phyloP scores from a whole-genome alignment of 1,140 invertebrate species.

The Conus betulinus region DNA sequence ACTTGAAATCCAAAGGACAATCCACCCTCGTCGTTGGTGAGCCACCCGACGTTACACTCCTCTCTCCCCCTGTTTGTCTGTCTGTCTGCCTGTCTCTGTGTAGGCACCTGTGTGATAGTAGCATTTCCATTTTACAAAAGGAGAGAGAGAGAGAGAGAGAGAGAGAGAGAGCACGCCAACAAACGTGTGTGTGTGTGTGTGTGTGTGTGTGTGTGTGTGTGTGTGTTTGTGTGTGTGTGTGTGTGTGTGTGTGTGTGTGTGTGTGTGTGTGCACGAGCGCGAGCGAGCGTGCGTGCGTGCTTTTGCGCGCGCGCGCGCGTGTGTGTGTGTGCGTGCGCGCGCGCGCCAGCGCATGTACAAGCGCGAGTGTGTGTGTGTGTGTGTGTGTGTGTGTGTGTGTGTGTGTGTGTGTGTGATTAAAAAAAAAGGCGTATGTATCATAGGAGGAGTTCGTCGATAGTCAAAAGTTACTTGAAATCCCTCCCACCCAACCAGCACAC shows the following conservation, averaged over 20 bases:
- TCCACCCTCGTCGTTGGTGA: constrained; percentile 23
- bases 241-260: constrained; percentile 1
- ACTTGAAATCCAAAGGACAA: constrained; percentile 23
- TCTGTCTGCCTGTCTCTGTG: neutral
- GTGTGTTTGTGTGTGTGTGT: neutral
- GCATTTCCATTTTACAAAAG: no score
- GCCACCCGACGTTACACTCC: neutral
- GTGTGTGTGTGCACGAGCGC: neutral
- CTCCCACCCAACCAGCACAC: no score
- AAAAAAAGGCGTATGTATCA: no score
- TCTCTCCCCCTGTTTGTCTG: neutral
- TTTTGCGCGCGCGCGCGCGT: neutral
- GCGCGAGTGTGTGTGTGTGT: neutral
- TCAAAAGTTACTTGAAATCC: no score
- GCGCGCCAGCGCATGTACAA: no score
- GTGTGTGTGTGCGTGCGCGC: neutral
- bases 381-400: neutral
- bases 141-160: no score
- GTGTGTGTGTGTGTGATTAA: neutral
- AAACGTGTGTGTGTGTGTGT: neutral
- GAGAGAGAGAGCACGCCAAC: no score
- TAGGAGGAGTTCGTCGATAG: no score
- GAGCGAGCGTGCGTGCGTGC: neutral
- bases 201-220: neutral
- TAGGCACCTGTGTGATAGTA: neutral